Evolutionary conservation across 2,888 invertebrate genomes (phyloP), one percentile per base, ranked within the genome.

Genomic region (Eupithecia pulchellata): DNA sequence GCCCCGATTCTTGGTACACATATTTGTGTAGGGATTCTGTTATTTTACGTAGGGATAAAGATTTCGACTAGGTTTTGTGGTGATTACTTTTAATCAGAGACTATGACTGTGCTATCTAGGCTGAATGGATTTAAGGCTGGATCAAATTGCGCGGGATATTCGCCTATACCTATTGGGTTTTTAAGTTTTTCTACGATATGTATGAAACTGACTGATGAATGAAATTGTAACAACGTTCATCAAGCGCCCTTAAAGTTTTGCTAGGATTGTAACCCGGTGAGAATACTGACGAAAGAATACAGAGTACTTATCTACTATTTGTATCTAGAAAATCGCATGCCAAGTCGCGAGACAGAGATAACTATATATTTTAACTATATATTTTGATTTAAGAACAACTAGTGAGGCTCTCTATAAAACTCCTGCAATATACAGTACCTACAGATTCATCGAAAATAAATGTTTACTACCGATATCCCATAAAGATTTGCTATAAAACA

Each of bases 401-500:
- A n/a, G n/a, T 20, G 47, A 47, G 20, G 20, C 47, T 11, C 47
- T 47, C 20, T 42, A 39, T 20, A 42, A 20, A 52, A 52, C 11
- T 25, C 52, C 25, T 11, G 52, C 52, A 52, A 52, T 52, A 25
- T 52, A 42, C 20, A n/a, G n/a, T 30, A 34, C 34, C 8, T 34
- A 30, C 9, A 5, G 5, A 58, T n/a, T 11, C 29, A 11, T n/a
- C 30, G 8, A 61, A 61, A 61, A 32, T 34, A 61, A 25, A 61
- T 14, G 25, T 34, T 67, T 64, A 64, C 65, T 58, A 36, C 63
- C n/a, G 66, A 25, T 34, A 69, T 60, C 34, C 42, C 25, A 69
- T 69, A 69, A 69, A 66, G 30, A 66, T 69, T 58, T n/a, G 34
- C 57, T 30, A 68, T 55, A 64, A 68, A 65, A 67, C 55, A 66